Conservation (phyloP, 2,113 vertebrate species). For the Pseudolaguvia tuberculata region DNA sequence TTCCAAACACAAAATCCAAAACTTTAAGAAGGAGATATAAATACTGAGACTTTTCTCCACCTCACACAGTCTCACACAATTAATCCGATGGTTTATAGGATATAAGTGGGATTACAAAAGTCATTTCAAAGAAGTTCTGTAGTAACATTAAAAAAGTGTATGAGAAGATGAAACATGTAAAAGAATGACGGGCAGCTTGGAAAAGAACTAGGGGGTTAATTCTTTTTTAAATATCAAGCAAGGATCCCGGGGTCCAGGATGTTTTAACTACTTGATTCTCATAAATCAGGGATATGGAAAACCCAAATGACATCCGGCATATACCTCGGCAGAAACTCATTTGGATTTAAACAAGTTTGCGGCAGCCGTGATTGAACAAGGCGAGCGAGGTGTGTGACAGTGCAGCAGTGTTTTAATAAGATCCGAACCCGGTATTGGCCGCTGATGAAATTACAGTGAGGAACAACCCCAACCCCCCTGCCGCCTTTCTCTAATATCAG, state of each 20-base stretch:
- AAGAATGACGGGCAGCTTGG: constrained; percentile 45
- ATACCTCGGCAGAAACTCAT: constrained; percentile 54
- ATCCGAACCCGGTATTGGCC: constrained; percentile 35
- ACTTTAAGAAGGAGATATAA: background rate
- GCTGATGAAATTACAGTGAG: constrained; percentile 41
- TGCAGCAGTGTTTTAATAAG: constrained; percentile 60
- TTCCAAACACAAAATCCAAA: constrained; percentile 7
- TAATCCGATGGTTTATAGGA: background rate
- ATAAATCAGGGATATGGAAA: constrained; percentile 47
- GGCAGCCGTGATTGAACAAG: constrained; percentile 52
- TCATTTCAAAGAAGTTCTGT: background rate
- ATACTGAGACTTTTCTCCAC: background rate
- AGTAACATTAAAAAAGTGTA: background rate
- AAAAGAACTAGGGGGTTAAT: constrained; percentile 63
- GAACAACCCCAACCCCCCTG: background rate
- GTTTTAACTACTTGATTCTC: constrained; percentile 57
- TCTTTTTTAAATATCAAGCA: constrained; percentile 66
- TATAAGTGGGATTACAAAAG: background rate
- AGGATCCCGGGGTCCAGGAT: constrained; percentile 53
- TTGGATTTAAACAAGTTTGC: constrained; percentile 58
- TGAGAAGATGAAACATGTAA: constrained; percentile 43
- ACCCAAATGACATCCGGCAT: constrained; percentile 51
- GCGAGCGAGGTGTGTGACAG: constrained; percentile 52
- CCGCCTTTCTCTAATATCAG: constrained; percentile 13
- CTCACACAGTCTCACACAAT: background rate